Base-by-base conservation (phyloP, 2,797 vertebrate genomes). In the Pelodytes ibericus region DNA sequence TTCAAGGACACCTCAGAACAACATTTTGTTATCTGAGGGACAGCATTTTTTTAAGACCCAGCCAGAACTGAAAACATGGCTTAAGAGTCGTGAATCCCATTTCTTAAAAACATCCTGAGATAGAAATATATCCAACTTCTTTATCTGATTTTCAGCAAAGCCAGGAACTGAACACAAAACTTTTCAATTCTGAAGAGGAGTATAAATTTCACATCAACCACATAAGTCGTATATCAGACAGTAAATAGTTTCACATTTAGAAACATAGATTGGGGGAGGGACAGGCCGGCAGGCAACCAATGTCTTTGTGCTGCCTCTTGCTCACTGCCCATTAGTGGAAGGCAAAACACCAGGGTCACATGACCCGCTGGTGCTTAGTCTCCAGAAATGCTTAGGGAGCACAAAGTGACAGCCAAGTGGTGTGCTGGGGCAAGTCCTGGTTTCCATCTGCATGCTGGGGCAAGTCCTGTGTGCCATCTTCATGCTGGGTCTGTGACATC, bases 1-100 rank as follows among this genome's bases (percentile, higher is more conserved):
- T 56, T 81, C 82, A 89, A 86, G 30, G 7, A 80, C 39, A 78
- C 71, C 67, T 75, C 0, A 0, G 76, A 81, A 81, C 81, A 81
- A 60, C 41, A 57, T 75, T 84, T 83, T 71, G 79, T 82, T 85
- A 73, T 85, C 80, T 81, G 79, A 72, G 75, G 69, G 31, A 72
- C 33, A 74, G 33, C 75, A 80, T 72, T 77, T 87, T n/a, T n/a
- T 63, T 58, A 81, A 76, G 57, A 63, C 44, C 20, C 29, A 57
- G 49, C 49, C 61, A 44, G 61, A 71, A 57, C 41, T 77, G 25
- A 76, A 77, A 71, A 71, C 8, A 5, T 63, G 26, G 67, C 20
- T 49, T 30, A 59, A 47, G 66, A 51, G 63, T 70, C 66, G 70
- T 62, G 47, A 70, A 70, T 58, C 24, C 59, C 67, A 70, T 64